Evolutionary conservation across 2,888 invertebrate species (phyloP), one percentile per base, ranked within the genome.

Genomic region (Brenthis hecate): DNA sequence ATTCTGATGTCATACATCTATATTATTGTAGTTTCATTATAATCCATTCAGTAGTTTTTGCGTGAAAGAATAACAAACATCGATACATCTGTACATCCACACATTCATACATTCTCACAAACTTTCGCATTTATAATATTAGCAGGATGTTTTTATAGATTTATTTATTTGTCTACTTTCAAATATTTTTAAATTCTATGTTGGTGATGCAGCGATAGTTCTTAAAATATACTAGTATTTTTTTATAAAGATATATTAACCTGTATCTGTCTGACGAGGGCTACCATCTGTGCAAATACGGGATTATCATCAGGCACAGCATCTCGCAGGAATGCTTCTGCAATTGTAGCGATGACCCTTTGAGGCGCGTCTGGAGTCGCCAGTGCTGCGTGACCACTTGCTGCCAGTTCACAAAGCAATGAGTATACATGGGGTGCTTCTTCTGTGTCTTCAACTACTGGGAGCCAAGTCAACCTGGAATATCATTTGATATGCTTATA

Each of bases 381-480:
- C 72, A 99, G 95, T 69, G 96, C 93, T 23, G 97, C 96, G 92
- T 99, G 97, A 83, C 98, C 98, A 78, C 95, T 94, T 88, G 98
- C 98, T 74, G 99, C 96, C 76, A 99, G 94, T 93, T 99, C 99
- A 92, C 99, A 99, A 75, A 99, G 93, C 87, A 99, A 97, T 69
- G 96, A 97, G 88, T 99, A 99, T 73, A 99, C 97, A 84, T 98
- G 97, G 32, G 97, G 97, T 61, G 99, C 97, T 91, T 99, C 99
- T 77, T 99, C 99, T 14, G 95, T 95, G 88, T 99, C 99, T 84
- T 99, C 99, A 76, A 97, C 96, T 51, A 99, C 98, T 11, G 99
- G 99, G 81, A 99, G 93, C 99, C 99, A 99, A 68, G 95, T 95
- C 79, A 99, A 89, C 96, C 96, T 96, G 77, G 1, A 64, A 70